These are phyloP conservation scores for Mnemiopsis leidyi DNA, from an alignment of 37 sponge, comb jelly and placozoan species.

Conservation along the genomic window DNA sequence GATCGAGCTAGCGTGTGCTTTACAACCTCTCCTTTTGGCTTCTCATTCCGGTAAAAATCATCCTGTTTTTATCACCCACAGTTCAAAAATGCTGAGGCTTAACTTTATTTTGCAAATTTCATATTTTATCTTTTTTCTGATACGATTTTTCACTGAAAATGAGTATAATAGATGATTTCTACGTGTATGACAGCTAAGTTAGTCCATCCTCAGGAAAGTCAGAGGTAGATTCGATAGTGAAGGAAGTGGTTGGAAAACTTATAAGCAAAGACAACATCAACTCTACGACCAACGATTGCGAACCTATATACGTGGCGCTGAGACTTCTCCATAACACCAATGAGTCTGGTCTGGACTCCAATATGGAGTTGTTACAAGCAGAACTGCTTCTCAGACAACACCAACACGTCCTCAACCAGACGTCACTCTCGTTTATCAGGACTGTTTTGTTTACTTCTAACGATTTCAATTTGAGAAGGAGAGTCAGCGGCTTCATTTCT, in stretches of 20 bases:
- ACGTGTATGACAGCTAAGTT: too few species aligned
- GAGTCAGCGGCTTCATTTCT: not conserved
- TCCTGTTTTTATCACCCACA: not conserved
- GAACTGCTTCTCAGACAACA: conserved; percentile 37
- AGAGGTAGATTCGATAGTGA: not conserved
- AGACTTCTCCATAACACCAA: conserved; percentile 27
- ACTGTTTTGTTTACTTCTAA: not conserved
- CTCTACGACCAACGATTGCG: not conserved
- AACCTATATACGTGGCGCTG: conserved; percentile 7
- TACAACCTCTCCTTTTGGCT: not conserved
- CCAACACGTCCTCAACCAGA: not conserved
- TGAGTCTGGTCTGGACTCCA: conserved; percentile 16
- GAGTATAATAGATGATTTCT: too few species aligned
- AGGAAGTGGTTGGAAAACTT: not conserved
- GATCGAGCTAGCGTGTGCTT: conserved; percentile 55
- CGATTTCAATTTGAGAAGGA: not conserved
- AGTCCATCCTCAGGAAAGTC: not conserved
- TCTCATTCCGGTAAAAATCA: not conserved
- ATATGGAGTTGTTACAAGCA: not conserved
- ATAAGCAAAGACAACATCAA: not conserved
- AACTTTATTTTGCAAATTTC: too few species aligned
- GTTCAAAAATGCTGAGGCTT: too few species aligned
- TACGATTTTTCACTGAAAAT: too few species aligned
- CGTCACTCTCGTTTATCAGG: not conserved
- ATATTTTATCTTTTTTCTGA: too few species aligned